Evolutionary conservation across 2,113 vertebrate genomes (phyloP).

Genomic region (Scytalopus superciliaris): DNA sequence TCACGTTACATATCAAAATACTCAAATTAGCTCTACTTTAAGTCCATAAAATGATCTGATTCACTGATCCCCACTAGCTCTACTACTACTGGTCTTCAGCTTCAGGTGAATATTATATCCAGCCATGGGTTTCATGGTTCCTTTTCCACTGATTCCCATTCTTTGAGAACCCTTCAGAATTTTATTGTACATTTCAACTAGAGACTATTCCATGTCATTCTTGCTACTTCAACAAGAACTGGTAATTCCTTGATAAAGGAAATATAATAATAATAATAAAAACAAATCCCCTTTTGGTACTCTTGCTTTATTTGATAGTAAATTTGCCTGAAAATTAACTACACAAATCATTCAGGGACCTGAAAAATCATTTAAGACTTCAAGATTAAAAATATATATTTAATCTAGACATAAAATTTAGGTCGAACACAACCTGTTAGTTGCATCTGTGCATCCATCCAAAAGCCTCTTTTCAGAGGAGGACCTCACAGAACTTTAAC

Average conservation of each 20-base stretch:
- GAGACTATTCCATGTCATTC: not conserved
- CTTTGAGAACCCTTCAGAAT: not conserved
- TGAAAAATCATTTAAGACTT: not conserved
- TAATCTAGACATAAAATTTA: not conserved
- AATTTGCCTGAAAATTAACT: not conserved
- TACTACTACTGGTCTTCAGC: not conserved
- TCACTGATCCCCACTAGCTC: not conserved
- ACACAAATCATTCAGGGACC: not conserved
- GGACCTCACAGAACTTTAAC: not conserved
- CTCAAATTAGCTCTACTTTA: not conserved
- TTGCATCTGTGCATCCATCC: not conserved
- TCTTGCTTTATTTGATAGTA: not conserved
- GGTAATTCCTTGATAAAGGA: not conserved
- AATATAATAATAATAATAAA: not conserved
- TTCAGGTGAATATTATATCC: not conserved
- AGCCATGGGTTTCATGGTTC: not conserved
- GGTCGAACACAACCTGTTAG: not conserved
- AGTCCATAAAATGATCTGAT: not conserved
- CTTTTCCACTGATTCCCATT: not conserved
- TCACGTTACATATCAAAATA: not conserved
- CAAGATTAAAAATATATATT: not conserved
- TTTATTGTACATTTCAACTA: not conserved
- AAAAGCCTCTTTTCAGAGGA: not conserved
- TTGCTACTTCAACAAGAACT: not conserved
- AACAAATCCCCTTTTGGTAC: not conserved